A percentile compares a stretch with the other conserved stretches of the same genome.
These are phyloP conservation scores for Neoaliturus tenellus DNA, from an alignment of 2,888 invertebrate species.

Conservation along the genomic window DNA sequence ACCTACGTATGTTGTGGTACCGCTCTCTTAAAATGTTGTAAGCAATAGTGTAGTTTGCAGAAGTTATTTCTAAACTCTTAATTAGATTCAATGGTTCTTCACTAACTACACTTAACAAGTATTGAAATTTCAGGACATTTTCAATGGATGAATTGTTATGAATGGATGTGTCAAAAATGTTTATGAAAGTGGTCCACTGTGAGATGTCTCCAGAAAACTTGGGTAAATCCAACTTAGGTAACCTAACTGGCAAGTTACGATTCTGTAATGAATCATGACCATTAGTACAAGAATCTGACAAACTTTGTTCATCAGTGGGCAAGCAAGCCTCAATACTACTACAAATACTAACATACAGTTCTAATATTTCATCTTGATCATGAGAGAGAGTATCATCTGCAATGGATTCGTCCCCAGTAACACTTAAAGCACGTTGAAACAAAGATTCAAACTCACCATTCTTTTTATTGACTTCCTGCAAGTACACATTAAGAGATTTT, in stretches of 20 bases:
- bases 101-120: background rate
- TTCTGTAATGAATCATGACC: background rate
- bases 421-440: background rate
- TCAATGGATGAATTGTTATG: background rate
- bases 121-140: background rate
- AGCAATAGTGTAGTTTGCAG: conserved; percentile 4
- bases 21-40: conserved; percentile 5
- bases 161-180: conserved; percentile 7
- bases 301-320: background rate
- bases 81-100: background rate
- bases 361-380: too few relatives aligned
- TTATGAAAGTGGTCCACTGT: background rate
- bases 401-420: background rate
- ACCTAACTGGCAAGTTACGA: background rate
- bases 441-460: background rate
- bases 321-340: background rate
- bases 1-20: background rate
- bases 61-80: background rate
- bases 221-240: conserved; percentile 9
- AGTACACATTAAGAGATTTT: background rate
- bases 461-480: background rate
- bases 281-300: background rate
- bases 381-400: too few relatives aligned
- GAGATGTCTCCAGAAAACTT: background rate
- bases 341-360: background rate